phyloP scores from a whole-genome alignment of 2,888 invertebrate genomes.

The Trissolcus brochymenae region DNA sequence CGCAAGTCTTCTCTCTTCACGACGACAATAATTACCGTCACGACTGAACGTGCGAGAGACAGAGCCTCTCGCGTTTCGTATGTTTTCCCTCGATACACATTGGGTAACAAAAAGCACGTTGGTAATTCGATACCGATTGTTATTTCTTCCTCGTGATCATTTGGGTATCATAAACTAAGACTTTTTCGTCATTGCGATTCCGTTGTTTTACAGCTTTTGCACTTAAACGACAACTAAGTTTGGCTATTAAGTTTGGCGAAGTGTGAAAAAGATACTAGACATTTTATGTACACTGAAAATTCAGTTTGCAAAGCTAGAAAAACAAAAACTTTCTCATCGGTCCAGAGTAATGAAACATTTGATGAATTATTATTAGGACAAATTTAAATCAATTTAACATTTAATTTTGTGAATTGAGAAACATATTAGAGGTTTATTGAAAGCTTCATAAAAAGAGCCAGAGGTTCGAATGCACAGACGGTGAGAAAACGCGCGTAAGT shows the following conservation, averaged over 20 bases:
- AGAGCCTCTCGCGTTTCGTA: conserved; percentile 48
- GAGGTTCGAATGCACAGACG: conserved; percentile 10
- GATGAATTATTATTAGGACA: too few species aligned
- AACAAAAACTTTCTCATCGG: too few species aligned
- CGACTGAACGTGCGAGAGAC: conserved; percentile 55
- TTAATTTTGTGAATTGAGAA: neutral
- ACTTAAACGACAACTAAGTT: conserved; percentile 5
- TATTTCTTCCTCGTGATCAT: conserved; percentile 46
- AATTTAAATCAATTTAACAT: too few species aligned
- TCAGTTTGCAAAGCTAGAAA: too few species aligned
- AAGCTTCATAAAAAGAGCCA: neutral
- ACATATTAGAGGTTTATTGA: neutral
- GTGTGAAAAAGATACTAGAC: neutral
- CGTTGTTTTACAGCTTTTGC: conserved; percentile 22
- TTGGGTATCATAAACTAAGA: conserved; percentile 36
- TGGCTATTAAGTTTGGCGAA: neutral
- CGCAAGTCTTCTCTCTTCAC: conserved; percentile 51
- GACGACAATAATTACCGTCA: conserved; percentile 58
- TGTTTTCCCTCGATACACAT: conserved; percentile 55
- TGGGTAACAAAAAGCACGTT: conserved; percentile 38
- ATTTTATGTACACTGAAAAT: neutral
- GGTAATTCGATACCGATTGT: conserved; percentile 50
- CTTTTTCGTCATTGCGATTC: conserved; percentile 21
- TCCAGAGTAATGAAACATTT: too few species aligned
- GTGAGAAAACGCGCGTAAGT: conserved; percentile 10